Conservation (phyloP, 2,797 vertebrate genomes). For the Petrocephalus sullivani region DNA sequence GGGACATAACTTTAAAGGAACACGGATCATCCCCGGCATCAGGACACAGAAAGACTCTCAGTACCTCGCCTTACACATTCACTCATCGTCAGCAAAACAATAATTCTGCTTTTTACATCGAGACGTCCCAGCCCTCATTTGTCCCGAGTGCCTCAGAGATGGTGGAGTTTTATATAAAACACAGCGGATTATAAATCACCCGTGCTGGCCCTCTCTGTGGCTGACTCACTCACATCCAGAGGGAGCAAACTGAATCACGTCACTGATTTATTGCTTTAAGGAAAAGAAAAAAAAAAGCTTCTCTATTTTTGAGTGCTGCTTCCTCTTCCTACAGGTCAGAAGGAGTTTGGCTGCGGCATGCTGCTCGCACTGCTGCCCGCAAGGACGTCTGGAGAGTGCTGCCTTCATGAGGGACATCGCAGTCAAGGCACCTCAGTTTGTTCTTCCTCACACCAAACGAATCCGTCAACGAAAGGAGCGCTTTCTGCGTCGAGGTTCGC, state of each 20-base stretch:
- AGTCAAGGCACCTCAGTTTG: conserved; percentile 32
- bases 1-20: background rate
- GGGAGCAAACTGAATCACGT: background rate
- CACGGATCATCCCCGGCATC: background rate
- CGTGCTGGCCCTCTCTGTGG: conserved; percentile 3
- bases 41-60: background rate
- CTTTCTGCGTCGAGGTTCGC: conserved; percentile 15
- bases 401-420: background rate
- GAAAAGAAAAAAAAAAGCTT: conserved; percentile 19
- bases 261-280: conserved; percentile 29
- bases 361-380: background rate
- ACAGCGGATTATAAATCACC: conserved; percentile 22
- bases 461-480: conserved; percentile 29
- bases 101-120: background rate
- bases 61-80: background rate
- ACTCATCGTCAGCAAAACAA: background rate
- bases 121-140: background rate
- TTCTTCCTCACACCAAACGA: conserved; percentile 31
- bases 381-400: conserved; percentile 17
- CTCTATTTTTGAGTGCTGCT: conserved; percentile 4
- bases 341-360: conserved; percentile 1
- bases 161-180: conserved; percentile 10
- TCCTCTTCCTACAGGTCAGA: background rate
- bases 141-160: background rate
- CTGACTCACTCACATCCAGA: background rate